Evolutionary conservation across 2,113 vertebrate genomes (phyloP), one percentile per base, ranked within the genome.

Genomic region (Ameiurus melas): DNA sequence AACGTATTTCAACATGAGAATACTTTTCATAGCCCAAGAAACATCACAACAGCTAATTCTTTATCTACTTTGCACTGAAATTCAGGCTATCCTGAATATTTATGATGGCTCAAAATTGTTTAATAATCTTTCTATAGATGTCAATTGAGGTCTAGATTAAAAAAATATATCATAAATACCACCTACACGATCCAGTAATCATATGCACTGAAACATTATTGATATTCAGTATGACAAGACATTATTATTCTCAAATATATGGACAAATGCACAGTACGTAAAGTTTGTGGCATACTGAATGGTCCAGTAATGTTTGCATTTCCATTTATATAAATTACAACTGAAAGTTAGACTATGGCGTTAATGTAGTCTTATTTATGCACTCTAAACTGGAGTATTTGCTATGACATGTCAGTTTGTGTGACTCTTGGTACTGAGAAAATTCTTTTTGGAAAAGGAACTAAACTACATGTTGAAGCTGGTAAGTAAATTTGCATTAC

Each of bases 391-490:
- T 57, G 51, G 17, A 51, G 85, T 91, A 86, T 92, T 84, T 87
- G 90, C 66, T 39, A 75, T 66, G 58, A 19, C n/a, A 19, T 87
- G 2, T 79, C 64, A 39, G 82, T 71, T 62, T 83, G 91, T 92
- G 90, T 90, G 88, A 87, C 79, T 86, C 55, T 19, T 57, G 22
- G 27, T 66, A 60, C 25, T 86, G 66, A 84, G 36, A 90, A 77
- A 78, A 22, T 91, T 5, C 3, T 89, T 0, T 91, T 92, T 85
- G 92, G 88, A 55, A 3, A 53, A 79, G 88, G 88, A 85, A 87
- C 85, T 51, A 85, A n/a, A 43, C 62, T 93, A 25, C 66, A 17
- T 25, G 78, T 92, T 58, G 64, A 87, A 57, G 20, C 71, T 75
- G 66, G 91, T 92, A 68, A 92, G 92, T 87, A 47, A 27, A 78